phyloP scores from a whole-genome alignment of 2,113 vertebrate species.

The Zapornia atra region DNA sequence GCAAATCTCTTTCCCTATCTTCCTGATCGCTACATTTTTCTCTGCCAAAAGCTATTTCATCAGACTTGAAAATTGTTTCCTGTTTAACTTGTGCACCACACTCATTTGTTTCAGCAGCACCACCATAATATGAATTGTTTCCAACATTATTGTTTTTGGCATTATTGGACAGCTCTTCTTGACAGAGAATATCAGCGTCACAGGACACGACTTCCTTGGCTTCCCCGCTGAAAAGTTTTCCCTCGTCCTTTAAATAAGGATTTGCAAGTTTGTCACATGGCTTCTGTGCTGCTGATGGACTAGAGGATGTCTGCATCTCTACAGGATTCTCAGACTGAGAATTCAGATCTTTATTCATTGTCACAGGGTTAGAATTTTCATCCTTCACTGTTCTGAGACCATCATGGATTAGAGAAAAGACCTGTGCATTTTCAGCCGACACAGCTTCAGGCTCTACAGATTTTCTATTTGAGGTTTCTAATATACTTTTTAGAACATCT shows the following conservation, averaged over 20 bases:
- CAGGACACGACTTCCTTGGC: constrained; percentile 71
- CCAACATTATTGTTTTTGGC: constrained; percentile 75
- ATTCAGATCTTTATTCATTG: background rate
- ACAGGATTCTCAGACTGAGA: constrained; percentile 40
- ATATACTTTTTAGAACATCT: constrained; percentile 70
- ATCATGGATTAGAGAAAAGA: constrained; percentile 59
- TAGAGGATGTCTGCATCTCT: constrained; percentile 74
- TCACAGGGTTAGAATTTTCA: constrained; percentile 58
- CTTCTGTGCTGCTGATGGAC: constrained; percentile 69
- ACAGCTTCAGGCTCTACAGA: constrained; percentile 64
- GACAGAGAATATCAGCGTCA: constrained; percentile 50
- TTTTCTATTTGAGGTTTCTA: constrained; percentile 71
- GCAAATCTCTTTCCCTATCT: background rate
- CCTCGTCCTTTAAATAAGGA: constrained; percentile 51
- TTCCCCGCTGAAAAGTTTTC: constrained; percentile 39
- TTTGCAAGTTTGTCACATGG: constrained; percentile 32
- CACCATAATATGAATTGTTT: background rate
- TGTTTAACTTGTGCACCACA: background rate
- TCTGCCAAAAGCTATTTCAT: background rate
- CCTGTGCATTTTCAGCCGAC: constrained; percentile 30
- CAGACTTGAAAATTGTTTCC: background rate
- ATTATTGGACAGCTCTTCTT: constrained; percentile 67
- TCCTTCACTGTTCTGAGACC: constrained; percentile 59
- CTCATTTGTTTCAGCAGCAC: background rate
- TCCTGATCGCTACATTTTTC: constrained; percentile 4